Evolutionary conservation across 2,888 invertebrate species (phyloP), one percentile per base, ranked within the genome.

Genomic region (Pterostichus niger): DNA sequence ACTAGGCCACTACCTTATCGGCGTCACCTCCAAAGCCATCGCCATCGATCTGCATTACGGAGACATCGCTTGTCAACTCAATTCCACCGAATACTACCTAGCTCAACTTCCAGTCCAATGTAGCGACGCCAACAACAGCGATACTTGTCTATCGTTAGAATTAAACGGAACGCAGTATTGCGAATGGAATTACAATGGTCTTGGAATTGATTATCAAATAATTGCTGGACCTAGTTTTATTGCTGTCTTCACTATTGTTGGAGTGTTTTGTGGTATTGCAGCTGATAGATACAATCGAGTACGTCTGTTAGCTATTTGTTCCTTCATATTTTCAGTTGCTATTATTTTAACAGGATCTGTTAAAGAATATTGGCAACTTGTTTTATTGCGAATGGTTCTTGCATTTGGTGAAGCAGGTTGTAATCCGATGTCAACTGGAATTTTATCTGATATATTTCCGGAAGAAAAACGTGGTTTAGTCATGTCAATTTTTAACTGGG

Each of bases 401-500:
- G 97, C 97, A 0, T 95, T 96, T 4, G 97, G 96, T 1, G 97
- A 97, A 88, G 95, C 96, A 0, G 97, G 96, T 0, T 96, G 96
- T 89, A 97, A 97, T 90, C 97, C 97, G 0, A 89, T 97, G 83
- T 95, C 96, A 0, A 96, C 96, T 0, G 97, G 97, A 6, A 94
- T 96, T 68, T 91, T 96, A 84, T 95, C 96, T 0, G 96, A 96
- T 87, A 93, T 96, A 87, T 96, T 96, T 88, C 93, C 94, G 0
- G 96, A 96, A 88, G 92, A 93, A 84, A 95, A 96, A 87, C 92
- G 98, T 82, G 98, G 96, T 0, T 90, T 97, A 56, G 98, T 97
- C 11, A 94, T 98, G 92, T 97, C 97, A 0, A 94, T 98, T 84
- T 98, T 98, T 91, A 98, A 98, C 90, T 98, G 97, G 97, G 98